Percentiles rank a stretch among this genome's conserved stretches.
These are phyloP conservation scores for Pholis gunnellus DNA, from an alignment of 2,113 vertebrate species.

Conservation along the genomic window DNA sequence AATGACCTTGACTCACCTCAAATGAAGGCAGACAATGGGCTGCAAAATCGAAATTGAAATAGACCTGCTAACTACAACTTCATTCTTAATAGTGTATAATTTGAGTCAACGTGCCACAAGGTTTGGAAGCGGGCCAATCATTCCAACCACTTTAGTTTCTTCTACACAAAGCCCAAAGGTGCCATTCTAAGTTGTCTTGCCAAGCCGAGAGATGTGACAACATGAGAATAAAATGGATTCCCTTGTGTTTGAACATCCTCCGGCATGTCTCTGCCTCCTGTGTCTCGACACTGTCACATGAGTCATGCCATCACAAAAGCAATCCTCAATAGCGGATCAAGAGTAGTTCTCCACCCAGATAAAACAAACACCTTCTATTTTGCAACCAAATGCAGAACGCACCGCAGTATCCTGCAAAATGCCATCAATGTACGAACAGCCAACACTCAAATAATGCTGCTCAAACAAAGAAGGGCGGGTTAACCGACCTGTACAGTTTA, in stretches of 20 bases:
- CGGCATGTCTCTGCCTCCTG: neutral
- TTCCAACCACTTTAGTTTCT: neutral
- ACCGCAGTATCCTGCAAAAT: neutral
- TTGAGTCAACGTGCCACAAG: neutral
- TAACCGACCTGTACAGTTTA: neutral
- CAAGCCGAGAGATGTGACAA: conserved; percentile 5
- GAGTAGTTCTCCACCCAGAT: conserved; percentile 14
- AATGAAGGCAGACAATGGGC: neutral
- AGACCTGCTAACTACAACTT: neutral
- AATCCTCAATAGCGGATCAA: neutral
- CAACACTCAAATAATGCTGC: neutral
- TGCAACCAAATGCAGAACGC: conserved; percentile 6
- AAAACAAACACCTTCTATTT: conserved; percentile 8
- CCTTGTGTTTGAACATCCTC: conserved; percentile 12
- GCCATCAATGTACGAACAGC: neutral
- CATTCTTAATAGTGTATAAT: neutral
- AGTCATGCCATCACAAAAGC: conserved; percentile 31
- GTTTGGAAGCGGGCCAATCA: conserved; percentile 7
- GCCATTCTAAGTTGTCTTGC: neutral
- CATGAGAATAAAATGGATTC: neutral
- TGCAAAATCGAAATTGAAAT: neutral
- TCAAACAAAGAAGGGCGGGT: conserved; percentile 13
- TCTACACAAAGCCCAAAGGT: neutral
- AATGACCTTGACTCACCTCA: neutral
- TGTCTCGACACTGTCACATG: conserved; percentile 22